Base-by-base conservation (phyloP, 92 coral and sea anemone genomes). In the Porites evermanni region DNA sequence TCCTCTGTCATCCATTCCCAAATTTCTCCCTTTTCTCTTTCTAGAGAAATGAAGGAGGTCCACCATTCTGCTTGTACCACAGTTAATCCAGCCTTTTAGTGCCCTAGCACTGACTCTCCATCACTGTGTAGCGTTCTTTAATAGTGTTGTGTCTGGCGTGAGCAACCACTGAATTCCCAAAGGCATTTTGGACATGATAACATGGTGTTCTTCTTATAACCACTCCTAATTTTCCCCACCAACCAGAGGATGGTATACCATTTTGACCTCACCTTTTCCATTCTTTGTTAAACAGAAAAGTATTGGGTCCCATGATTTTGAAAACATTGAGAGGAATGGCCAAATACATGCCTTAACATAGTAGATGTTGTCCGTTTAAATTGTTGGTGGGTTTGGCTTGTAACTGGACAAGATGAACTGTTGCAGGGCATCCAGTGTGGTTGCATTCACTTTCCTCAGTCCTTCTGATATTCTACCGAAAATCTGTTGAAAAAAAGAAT, bases 1-100 rank as follows among this genome's bases (percentile, higher is more conserved):
- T 74, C 64, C 67, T 54, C 80, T n/a, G 80, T 53, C 51, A 75
- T 75, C 47, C 58, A 29, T 66, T 75, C 80, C 80, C 80, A 58
- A 13, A n/a, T 54, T 54, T 54, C 67, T 18, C 64, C 13, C 47
- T 74, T 75, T n/a, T 6, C 14, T 75, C 67, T 75, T 21, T 75
- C 67, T 21, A 2, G 2, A 3, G 80, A 52, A 9, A 54, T 54
- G 58, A 75, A 75, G n/a, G 3, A 75, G n/a, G 3, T 54, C 51
- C 80, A 75, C 52, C 67, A 75, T 23, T 75, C 67, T 12, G 14
- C 24, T 14, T 75, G 67, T 19, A 66, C 80, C 66, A 26, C 53
- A 20, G 67, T n/a, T 9, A 75, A 75, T 10, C 67, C 19, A 1
- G 67, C 7, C 5, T 19, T 75, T 8, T 21, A 47, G 47, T 54